A percentile compares a stretch with the other conserved stretches of the same genome.
Evolutionary conservation across 2,888 invertebrate genomes (phyloP).

Genomic region (Drosophila lutescens): DNA sequence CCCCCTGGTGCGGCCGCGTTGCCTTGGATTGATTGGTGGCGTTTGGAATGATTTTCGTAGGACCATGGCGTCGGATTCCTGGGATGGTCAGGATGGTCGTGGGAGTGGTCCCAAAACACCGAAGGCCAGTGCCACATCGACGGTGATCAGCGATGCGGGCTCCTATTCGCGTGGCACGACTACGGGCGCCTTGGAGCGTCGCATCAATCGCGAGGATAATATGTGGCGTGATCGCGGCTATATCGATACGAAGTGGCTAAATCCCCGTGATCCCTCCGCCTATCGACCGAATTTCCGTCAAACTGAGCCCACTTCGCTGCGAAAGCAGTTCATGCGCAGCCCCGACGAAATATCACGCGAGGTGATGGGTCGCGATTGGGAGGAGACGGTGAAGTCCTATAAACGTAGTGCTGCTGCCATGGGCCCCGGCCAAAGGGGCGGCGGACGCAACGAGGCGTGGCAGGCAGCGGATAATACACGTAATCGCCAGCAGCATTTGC

Average conservation of each 20-base stretch:
- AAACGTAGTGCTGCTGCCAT: background rate
- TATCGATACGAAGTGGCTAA: conserved; percentile 50
- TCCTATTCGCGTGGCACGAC: conserved; percentile 1
- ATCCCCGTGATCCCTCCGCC: conserved; percentile 32
- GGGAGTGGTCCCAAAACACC: background rate
- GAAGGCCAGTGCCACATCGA: conserved; percentile 17
- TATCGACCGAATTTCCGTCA: conserved; percentile 55
- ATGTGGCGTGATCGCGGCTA: conserved; percentile 45
- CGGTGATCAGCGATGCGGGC: background rate
- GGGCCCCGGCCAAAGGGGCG: no score
- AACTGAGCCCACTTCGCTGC: conserved; percentile 48
- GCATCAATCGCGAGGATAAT: conserved; percentile 50
- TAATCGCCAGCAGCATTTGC: conserved; percentile 1
- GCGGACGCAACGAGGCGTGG: background rate
- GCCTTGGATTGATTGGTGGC: background rate
- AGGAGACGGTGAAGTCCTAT: conserved; percentile 21
- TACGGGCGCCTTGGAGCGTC: conserved; percentile 2
- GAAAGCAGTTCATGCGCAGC: conserved; percentile 57
- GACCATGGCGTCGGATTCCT: background rate
- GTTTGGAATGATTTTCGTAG: background rate
- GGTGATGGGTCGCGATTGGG: conserved; percentile 47
- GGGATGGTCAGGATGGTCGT: background rate
- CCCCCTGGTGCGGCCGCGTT: background rate
- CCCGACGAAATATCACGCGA: conserved; percentile 56
- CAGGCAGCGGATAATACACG: background rate